Evolutionary conservation across 2,113 vertebrate species (phyloP).

Genomic region (Menura novaehollandiae): DNA sequence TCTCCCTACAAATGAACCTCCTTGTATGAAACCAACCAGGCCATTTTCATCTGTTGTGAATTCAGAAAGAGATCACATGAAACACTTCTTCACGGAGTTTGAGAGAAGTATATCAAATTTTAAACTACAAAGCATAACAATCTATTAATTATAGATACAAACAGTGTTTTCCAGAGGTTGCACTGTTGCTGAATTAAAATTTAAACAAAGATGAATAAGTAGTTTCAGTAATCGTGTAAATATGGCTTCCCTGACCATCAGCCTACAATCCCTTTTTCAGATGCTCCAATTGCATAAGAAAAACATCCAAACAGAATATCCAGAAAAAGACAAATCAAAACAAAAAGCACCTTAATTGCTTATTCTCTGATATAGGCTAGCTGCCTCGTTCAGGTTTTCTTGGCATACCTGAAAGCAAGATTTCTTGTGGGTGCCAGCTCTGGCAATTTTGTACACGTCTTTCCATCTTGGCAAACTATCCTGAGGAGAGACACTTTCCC

Average conservation of each 20-base stretch:
- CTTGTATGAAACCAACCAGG: not conserved
- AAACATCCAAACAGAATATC: not conserved
- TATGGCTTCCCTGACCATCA: not conserved
- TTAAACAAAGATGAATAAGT: slow-evolving; percentile 34
- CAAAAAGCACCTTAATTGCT: not conserved
- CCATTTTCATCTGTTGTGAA: not conserved
- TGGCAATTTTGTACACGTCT: not conserved
- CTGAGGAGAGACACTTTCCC: not conserved
- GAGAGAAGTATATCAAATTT: not conserved
- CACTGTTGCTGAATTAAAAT: slow-evolving; percentile 37
- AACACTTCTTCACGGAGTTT: not conserved
- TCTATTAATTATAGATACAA: slow-evolving; percentile 18
- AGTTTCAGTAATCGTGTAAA: not conserved
- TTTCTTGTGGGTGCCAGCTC: not conserved
- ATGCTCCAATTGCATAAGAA: not conserved
- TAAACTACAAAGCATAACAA: not conserved
- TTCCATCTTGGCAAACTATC: not conserved
- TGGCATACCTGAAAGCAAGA: not conserved
- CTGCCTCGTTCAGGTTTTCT: not conserved
- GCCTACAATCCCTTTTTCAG: not conserved
- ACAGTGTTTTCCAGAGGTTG: slow-evolving; percentile 17
- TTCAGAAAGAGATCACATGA: not conserved
- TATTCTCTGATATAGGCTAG: not conserved
- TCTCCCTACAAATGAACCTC: not conserved
- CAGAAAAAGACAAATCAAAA: not conserved